These are phyloP conservation scores for Teleogryllus oceanicus DNA, from an alignment of 2,888 invertebrate genomes.

Conservation along the genomic window DNA sequence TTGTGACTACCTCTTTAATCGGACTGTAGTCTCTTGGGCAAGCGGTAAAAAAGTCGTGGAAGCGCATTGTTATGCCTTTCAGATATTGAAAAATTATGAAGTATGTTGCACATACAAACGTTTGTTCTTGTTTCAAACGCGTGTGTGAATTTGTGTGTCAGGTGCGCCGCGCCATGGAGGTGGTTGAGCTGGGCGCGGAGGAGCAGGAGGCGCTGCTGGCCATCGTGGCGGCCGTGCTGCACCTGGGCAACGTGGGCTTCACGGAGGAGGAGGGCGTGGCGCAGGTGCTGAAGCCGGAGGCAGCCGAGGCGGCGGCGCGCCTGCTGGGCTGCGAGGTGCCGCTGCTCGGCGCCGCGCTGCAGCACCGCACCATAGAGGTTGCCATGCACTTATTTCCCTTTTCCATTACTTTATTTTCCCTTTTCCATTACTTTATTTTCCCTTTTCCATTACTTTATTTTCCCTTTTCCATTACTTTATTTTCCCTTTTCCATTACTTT, in stretches of 20 bases:
- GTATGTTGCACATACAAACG: too few species aligned
- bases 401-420: too few species aligned
- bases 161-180: constrained; percentile 67
- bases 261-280: constrained; percentile 68
- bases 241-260: constrained; percentile 83
- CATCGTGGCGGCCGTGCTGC: constrained; percentile 79
- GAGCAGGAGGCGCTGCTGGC: constrained; percentile 75
- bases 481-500: too few species aligned
- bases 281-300: constrained; percentile 63
- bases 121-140: too few species aligned
- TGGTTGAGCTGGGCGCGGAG: constrained; percentile 67
- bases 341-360: constrained; percentile 68
- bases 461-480: too few species aligned
- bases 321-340: constrained; percentile 68
- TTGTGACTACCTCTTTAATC: too few species aligned
- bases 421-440: too few species aligned
- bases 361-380: constrained; percentile 84
- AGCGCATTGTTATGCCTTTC: too few species aligned
- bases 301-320: constrained; percentile 43
- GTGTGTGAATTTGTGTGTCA: not conserved
- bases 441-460: too few species aligned
- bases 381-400: constrained; percentile 39
- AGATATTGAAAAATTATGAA: too few species aligned
- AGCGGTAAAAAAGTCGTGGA: too few species aligned
- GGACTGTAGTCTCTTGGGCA: too few species aligned